Conservation (phyloP, 1,140 invertebrate species). For the Sipha flava region DNA sequence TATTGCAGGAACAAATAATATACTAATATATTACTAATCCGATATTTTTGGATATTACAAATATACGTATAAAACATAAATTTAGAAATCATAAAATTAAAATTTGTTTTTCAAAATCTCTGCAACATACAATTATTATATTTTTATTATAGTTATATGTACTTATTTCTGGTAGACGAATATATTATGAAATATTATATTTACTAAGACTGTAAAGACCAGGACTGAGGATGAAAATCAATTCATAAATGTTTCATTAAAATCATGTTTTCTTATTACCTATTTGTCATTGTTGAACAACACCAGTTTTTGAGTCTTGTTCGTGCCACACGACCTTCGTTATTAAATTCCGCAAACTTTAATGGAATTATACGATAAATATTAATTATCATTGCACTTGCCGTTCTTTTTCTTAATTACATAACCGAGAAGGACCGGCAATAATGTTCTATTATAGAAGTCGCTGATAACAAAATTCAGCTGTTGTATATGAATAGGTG, state of each 20-base stretch:
- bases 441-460: constrained; percentile 31
- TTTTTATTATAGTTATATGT: too few relatives aligned
- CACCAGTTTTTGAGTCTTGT: neutral
- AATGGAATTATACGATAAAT: constrained; percentile 30
- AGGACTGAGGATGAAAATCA: too few relatives aligned
- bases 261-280: neutral
- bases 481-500: neutral
- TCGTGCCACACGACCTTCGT: neutral
- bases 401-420: constrained; percentile 31
- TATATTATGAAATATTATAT: too few relatives aligned
- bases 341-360: constrained; percentile 27
- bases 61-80: too few relatives aligned
- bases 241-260: constrained; percentile 12
- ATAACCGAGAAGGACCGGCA: neutral
- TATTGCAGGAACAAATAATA: too few relatives aligned
- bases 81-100: too few relatives aligned
- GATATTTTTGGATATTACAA: too few relatives aligned
- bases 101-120: too few relatives aligned
- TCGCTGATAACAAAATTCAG: constrained; percentile 21
- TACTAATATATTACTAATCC: too few relatives aligned
- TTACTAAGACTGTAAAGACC: too few relatives aligned
- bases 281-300: neutral
- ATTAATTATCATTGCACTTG: constrained; percentile 23
- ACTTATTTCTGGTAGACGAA: too few relatives aligned
- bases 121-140: too few relatives aligned